A percentile compares a stretch with the other conserved stretches of the same genome.
These are phyloP conservation scores for Mimachlamys varia DNA, from an alignment of 2,888 invertebrate genomes.

Conservation along the genomic window DNA sequence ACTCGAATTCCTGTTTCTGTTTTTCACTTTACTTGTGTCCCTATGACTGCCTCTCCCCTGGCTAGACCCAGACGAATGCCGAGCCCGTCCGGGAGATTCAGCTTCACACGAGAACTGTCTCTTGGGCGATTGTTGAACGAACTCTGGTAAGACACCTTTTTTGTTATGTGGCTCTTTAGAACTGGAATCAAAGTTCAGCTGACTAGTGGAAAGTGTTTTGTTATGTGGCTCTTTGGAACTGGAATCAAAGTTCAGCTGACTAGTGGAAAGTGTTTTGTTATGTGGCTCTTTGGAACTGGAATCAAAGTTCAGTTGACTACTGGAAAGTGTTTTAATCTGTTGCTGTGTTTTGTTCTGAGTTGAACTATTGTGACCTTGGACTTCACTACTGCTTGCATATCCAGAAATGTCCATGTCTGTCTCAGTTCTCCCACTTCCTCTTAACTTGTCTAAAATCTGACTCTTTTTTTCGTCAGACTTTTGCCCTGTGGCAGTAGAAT, in stretches of 20 bases:
- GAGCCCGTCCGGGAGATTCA: background rate
- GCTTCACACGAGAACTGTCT: background rate
- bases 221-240: background rate
- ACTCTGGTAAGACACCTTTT: background rate
- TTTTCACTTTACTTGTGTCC: background rate
- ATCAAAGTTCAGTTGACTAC: background rate
- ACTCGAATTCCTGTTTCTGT: background rate
- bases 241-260: background rate
- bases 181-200: background rate
- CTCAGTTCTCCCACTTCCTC: background rate
- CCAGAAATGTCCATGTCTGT: background rate
- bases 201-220: background rate
- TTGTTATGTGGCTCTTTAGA: background rate
- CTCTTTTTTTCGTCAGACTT: background rate
- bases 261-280: background rate
- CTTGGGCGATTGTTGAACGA: background rate
- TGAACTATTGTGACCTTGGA: background rate
- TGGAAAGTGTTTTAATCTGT: background rate
- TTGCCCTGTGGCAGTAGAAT: background rate
- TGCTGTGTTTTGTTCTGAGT: background rate
- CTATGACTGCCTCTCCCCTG: background rate
- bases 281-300: background rate
- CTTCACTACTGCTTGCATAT: background rate
- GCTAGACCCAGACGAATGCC: background rate
- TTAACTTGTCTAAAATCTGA: background rate